Conservation (phyloP, 2,113 vertebrate genomes). For the Actenoides hombroni region DNA sequence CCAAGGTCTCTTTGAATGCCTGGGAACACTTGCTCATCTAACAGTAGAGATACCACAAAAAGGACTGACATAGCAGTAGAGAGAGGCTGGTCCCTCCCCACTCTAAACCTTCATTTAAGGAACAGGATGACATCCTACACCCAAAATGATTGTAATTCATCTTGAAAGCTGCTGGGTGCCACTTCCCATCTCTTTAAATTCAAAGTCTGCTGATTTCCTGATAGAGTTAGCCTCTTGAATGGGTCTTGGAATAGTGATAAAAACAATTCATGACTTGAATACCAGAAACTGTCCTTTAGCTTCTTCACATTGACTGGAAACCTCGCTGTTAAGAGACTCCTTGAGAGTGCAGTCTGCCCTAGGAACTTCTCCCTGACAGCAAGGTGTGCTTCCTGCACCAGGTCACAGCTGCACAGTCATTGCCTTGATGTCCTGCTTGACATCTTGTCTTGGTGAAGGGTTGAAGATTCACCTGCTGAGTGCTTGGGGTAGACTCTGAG, state of each 20-base stretch:
- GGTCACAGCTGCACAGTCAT: background rate
- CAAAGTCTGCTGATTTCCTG: slow-evolving; percentile 48
- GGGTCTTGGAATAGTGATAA: background rate
- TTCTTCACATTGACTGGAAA: slow-evolving; percentile 6
- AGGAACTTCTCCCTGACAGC: background rate
- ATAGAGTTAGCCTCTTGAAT: slow-evolving; percentile 12
- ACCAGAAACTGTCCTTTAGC: background rate
- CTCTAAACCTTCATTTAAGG: slow-evolving; percentile 9
- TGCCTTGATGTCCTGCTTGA: background rate
- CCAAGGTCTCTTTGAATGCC: slow-evolving; percentile 11
- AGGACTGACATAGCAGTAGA: background rate
- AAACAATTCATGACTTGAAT: background rate
- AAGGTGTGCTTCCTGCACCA: background rate
- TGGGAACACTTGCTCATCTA: background rate
- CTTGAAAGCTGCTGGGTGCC: slow-evolving; percentile 39
- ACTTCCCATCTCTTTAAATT: slow-evolving; percentile 51
- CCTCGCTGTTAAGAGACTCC: background rate
- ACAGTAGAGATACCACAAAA: background rate
- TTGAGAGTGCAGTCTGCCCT: background rate
- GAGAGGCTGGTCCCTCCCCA: background rate
- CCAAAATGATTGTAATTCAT: slow-evolving; percentile 8
- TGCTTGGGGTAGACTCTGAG: background rate
- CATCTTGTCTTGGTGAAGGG: background rate
- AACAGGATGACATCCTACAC: slow-evolving; percentile 35
- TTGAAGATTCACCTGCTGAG: background rate